Conservation (phyloP, 2,797 vertebrate genomes). For the Tadarida brasiliensis region DNA sequence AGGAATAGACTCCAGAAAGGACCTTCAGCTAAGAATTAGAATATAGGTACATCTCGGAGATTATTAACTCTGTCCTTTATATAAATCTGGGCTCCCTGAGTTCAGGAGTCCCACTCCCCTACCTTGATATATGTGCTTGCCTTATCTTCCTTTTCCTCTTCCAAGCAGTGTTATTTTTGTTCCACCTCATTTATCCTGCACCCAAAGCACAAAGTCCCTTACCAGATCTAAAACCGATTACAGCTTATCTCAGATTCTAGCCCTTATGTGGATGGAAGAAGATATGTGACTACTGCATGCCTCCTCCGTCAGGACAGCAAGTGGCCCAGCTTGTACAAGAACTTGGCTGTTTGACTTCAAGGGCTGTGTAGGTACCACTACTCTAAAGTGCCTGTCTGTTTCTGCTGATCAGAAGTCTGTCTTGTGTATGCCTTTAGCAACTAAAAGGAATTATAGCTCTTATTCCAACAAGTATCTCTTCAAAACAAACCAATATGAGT, state of each 20-base stretch:
- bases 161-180: slow-evolving; percentile 35
- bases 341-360: not conserved
- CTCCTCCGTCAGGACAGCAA: not conserved
- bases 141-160: slow-evolving; percentile 24
- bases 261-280: not conserved
- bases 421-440: not conserved
- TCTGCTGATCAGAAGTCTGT: not conserved
- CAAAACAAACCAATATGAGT: not conserved
- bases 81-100: not conserved
- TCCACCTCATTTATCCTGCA: not conserved
- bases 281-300: not conserved
- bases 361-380: not conserved
- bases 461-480: slow-evolving; percentile 20
- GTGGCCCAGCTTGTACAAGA: not conserved
- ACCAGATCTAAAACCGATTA: slow-evolving; percentile 11
- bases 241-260: not conserved
- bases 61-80: not conserved
- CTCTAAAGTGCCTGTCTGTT: not conserved
- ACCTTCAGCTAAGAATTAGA: slow-evolving; percentile 30
- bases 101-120: not conserved
- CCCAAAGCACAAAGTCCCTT: slow-evolving; percentile 27
- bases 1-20: slow-evolving; percentile 51
- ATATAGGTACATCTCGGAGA: not conserved
- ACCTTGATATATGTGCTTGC: not conserved
- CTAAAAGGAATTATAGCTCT: not conserved